Conservation (phyloP, 2,888 invertebrate species). For the Mimas tiliae region DNA sequence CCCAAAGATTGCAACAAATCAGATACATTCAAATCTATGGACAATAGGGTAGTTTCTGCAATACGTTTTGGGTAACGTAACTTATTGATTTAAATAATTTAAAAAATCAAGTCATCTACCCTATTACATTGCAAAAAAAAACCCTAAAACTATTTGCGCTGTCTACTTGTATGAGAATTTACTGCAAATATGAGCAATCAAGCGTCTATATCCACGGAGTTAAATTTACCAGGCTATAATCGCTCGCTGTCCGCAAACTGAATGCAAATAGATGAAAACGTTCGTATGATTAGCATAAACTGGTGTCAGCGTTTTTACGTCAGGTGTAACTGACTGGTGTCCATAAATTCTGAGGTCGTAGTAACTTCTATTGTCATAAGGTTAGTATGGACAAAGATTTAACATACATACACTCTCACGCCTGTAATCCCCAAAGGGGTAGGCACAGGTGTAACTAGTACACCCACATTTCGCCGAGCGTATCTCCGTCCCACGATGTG, state of each 20-base stretch:
- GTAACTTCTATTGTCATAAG: background rate
- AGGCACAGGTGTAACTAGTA: no score
- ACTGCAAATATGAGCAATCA: background rate
- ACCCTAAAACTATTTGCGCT: background rate
- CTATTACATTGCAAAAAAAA: background rate
- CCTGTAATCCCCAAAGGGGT: no score
- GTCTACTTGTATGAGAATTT: background rate
- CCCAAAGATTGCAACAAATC: no score
- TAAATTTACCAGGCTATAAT: background rate
- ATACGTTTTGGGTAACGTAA: no score
- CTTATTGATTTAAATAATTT: no score
- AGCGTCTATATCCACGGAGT: background rate
- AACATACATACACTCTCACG: background rate
- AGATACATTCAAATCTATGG: no score
- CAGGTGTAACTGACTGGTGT: background rate
- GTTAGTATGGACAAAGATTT: background rate
- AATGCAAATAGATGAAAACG: constrained; percentile 22
- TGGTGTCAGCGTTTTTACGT: constrained; percentile 21
- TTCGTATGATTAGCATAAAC: constrained; percentile 3
- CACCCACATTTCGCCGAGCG: no score
- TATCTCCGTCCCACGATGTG: no score
- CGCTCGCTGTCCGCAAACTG: background rate
- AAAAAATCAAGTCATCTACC: no score
- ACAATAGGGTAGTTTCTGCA: no score
- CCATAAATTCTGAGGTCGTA: background rate